Evolutionary conservation across 2,888 invertebrate species (phyloP), one percentile per base, ranked within the genome.

Genomic region (Drosophila rellima): DNA sequence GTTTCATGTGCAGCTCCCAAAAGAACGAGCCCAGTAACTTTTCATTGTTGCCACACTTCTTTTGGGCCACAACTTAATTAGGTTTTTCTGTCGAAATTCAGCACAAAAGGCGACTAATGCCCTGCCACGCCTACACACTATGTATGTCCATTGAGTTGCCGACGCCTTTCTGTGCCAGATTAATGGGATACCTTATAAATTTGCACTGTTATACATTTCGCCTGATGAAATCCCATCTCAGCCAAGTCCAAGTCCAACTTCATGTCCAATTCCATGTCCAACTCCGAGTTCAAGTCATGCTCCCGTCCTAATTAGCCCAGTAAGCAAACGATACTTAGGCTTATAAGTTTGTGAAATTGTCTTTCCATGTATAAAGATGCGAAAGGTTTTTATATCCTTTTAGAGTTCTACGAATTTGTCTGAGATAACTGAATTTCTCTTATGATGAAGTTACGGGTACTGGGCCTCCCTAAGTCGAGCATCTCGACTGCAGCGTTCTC

Each of bases 41-140:
- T 56, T 62, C 13, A 4, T 20, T 40, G 31, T 4, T 57, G 62
- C 35, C 42, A 52, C 31, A 52, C 45, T 10, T 47, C 6, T 26
- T 26, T 31, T 47, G 47, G 35, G 31, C 45, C 44, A 80, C 57
- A 73, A 66, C 85, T 87, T 85, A 85, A 85, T 85, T 89, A 81
- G 85, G 75, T 74, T 75, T 64, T 81, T 76, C 73, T 71, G 68
- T 59, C 66, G 73, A 76, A 82, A 81, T 60, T 70, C 63, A 66
- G 60, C 68, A 59, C 69, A 60, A 70, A 78, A 69, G 45, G 59
- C 66, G 54, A 69, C 84, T 84, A 84, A 76, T 71, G 74, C 69
- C 50, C 42, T 65, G 74, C 71, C 81, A 83, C 89, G 88, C 85
- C 84, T 72, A 64, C 63, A 55, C 44, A 17, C 33, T 15, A 37